These are phyloP conservation scores for Andricus grossulariae DNA, from an alignment of 1,140 invertebrate genomes.

Conservation along the genomic window DNA sequence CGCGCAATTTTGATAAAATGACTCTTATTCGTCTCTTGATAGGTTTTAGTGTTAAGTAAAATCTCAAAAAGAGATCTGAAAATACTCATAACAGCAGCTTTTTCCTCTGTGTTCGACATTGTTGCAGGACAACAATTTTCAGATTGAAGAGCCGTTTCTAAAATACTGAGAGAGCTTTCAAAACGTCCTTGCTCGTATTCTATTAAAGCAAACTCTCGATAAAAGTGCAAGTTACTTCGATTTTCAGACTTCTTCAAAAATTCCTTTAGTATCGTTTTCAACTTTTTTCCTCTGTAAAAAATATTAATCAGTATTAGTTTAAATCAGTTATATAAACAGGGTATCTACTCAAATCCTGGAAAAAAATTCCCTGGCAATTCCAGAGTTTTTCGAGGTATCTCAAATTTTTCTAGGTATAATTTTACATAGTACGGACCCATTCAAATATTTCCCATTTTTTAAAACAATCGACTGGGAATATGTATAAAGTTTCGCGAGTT, in stretches of 20 bases:
- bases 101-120: slow-evolving; percentile 59
- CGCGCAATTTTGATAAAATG: slow-evolving; percentile 55
- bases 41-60: slow-evolving; percentile 60
- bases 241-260: slow-evolving; percentile 77
- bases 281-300: slow-evolving; percentile 69
- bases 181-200: slow-evolving; percentile 76
- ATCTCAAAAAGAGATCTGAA: slow-evolving; percentile 73
- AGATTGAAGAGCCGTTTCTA: slow-evolving; percentile 73
- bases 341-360: no score
- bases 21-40: slow-evolving; percentile 48
- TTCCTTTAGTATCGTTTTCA: slow-evolving; percentile 76
- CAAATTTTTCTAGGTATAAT: no score
- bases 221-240: slow-evolving; percentile 77
- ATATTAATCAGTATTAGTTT: background rate
- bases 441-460: no score
- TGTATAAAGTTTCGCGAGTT: no score
- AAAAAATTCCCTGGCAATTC: no score
- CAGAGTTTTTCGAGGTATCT: no score
- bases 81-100: slow-evolving; percentile 66
- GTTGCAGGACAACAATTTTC: slow-evolving; percentile 52
- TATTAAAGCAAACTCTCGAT: slow-evolving; percentile 80
- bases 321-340: slow-evolving; percentile 6
- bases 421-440: no score
- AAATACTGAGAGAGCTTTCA: slow-evolving; percentile 72
- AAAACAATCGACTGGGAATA: no score